phyloP scores from a whole-genome alignment of 2,797 vertebrate species.

The Hapalemur alaotrensis region DNA sequence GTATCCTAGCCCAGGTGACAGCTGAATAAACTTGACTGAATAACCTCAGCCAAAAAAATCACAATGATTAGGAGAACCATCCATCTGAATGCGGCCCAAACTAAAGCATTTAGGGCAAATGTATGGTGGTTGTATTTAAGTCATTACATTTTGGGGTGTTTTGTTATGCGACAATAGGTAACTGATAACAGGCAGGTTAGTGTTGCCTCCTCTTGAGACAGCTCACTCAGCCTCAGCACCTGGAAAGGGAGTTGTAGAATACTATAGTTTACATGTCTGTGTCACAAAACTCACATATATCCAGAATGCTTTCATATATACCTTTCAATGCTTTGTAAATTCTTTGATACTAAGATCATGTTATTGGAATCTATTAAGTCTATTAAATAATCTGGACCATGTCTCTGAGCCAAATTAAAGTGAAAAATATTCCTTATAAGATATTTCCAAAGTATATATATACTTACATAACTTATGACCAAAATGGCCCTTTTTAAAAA shows the following conservation, averaged over 20 bases:
- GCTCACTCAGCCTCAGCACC: neutral
- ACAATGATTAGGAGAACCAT: neutral
- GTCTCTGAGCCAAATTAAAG: neutral
- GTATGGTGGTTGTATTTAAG: neutral
- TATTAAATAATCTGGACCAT: neutral
- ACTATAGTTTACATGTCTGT: neutral
- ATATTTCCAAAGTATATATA: neutral
- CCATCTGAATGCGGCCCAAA: neutral
- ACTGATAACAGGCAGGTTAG: neutral
- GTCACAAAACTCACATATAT: neutral
- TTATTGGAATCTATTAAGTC: neutral
- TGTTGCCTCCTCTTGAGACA: neutral
- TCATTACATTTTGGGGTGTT: neutral
- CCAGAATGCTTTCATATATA: neutral
- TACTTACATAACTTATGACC: constrained; percentile 92
- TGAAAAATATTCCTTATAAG: neutral
- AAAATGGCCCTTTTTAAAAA: constrained; percentile 91
- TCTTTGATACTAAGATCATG: neutral
- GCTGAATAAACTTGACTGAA: neutral
- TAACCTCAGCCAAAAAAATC: neutral
- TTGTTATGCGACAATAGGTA: neutral
- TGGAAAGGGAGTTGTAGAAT: neutral
- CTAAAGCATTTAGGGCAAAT: neutral
- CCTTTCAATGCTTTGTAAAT: neutral
- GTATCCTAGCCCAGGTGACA: no score